These are phyloP conservation scores for Etheostoma cragini DNA, from an alignment of 2,113 vertebrate species.

Conservation along the genomic window DNA sequence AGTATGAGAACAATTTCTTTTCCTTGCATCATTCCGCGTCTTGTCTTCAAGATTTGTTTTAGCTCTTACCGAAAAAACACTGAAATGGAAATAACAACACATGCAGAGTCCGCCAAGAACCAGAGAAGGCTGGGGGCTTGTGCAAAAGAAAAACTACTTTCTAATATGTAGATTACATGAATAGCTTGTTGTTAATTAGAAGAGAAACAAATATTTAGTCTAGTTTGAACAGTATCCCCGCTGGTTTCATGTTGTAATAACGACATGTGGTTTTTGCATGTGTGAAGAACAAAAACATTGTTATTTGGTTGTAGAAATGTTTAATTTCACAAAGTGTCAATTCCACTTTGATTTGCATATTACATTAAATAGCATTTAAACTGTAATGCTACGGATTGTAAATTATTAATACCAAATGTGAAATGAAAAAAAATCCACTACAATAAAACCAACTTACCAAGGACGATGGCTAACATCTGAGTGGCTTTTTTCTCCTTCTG, in stretches of 20 bases:
- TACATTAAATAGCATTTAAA: neutral
- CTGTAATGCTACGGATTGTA: neutral
- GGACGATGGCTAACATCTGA: conserved; percentile 98
- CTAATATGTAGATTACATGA: neutral
- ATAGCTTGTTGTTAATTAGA: conserved; percentile 1
- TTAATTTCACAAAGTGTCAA: neutral
- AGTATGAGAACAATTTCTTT: conserved; percentile 31
- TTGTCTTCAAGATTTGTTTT: conserved; percentile 43
- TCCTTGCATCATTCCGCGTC: conserved; percentile 55
- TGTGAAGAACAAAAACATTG: neutral
- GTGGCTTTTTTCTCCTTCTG: conserved; percentile 99
- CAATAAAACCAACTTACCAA: conserved; percentile 85
- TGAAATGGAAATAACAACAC: conserved; percentile 18
- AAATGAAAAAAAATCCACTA: neutral
- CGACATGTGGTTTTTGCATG: neutral
- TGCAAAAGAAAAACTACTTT: neutral
- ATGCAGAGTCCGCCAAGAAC: neutral
- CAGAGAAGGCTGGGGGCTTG: neutral
- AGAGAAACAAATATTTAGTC: conserved; percentile 18
- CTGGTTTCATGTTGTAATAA: neutral
- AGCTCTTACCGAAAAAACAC: conserved; percentile 2
- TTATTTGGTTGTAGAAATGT: conserved; percentile 4
- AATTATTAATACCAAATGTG: neutral
- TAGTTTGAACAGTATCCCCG: conserved; percentile 10
- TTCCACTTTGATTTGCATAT: neutral